Conservation (phyloP, 2,797 vertebrate genomes). For the Cuculus canorus region DNA sequence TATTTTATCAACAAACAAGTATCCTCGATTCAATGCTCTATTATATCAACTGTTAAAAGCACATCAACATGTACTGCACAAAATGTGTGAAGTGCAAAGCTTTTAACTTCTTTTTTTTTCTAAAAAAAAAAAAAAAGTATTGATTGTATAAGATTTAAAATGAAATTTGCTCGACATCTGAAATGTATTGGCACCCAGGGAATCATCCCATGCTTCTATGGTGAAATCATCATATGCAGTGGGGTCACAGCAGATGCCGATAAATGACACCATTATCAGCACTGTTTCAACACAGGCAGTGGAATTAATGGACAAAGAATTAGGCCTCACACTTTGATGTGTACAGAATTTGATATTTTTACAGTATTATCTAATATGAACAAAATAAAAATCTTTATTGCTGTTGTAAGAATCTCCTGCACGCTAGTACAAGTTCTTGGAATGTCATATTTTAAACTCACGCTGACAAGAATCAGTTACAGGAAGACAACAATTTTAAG, state of each 20-base stretch:
- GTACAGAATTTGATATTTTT: not conserved
- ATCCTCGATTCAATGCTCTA: not conserved
- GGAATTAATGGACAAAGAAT: not conserved
- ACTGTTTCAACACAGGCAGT: not conserved
- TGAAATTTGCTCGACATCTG: not conserved
- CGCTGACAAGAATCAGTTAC: not conserved
- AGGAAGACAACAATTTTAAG: constrained; percentile 3
- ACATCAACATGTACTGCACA: not conserved
- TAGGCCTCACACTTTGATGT: not conserved
- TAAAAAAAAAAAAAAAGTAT: not conserved
- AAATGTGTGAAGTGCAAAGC: not conserved
- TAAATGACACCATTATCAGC: not conserved
- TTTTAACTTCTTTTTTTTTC: not conserved
- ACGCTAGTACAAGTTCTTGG: not conserved
- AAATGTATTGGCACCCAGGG: not conserved
- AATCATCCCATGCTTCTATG: not conserved
- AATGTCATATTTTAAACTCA: not conserved
- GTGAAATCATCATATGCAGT: not conserved
- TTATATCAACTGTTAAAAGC: not conserved
- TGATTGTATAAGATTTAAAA: not conserved
- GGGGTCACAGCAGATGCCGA: not conserved
- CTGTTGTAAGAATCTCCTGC: not conserved
- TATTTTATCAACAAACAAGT: not conserved
- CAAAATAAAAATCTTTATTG: not conserved
- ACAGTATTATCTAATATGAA: not conserved